Conservation (phyloP, 2,797 vertebrate species). For the Amblyraja radiata region DNA sequence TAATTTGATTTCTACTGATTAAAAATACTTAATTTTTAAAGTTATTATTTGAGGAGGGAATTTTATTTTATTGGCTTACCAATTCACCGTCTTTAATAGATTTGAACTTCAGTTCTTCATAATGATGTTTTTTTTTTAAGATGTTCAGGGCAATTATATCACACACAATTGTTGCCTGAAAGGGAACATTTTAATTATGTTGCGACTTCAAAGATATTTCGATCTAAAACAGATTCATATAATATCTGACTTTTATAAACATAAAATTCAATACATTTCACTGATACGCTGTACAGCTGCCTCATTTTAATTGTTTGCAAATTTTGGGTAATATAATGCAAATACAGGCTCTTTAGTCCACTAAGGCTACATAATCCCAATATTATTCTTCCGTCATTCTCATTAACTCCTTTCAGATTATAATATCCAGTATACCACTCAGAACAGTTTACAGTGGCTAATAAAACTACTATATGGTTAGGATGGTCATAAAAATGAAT, state of each 20-base stretch:
- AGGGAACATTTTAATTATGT: constrained; percentile 33
- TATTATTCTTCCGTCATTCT: no score
- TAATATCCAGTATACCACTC: no score
- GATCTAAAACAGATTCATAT: not conserved
- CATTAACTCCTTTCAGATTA: no score
- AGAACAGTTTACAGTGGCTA: no score
- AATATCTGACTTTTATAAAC: not conserved
- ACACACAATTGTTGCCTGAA: constrained; percentile 66
- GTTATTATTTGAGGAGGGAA: not conserved
- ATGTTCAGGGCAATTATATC: constrained; percentile 71
- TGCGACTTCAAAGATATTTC: not conserved
- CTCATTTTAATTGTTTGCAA: not conserved
- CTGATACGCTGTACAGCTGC: not conserved
- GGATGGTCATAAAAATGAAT: not conserved
- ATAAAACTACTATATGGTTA: not conserved
- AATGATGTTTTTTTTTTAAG: constrained; percentile 63
- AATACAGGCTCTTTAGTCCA: no score
- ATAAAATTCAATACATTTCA: not conserved
- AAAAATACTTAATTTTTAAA: not conserved
- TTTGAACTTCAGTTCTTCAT: constrained; percentile 70
- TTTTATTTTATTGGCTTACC: constrained; percentile 48
- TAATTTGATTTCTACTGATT: not conserved
- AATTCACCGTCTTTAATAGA: constrained; percentile 66
- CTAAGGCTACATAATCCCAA: no score
- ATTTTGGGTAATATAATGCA: not conserved